Evolutionary conservation across 2,797 vertebrate species (phyloP), one percentile per base, ranked within the genome.

Genomic region (Phalloptychus januarius): DNA sequence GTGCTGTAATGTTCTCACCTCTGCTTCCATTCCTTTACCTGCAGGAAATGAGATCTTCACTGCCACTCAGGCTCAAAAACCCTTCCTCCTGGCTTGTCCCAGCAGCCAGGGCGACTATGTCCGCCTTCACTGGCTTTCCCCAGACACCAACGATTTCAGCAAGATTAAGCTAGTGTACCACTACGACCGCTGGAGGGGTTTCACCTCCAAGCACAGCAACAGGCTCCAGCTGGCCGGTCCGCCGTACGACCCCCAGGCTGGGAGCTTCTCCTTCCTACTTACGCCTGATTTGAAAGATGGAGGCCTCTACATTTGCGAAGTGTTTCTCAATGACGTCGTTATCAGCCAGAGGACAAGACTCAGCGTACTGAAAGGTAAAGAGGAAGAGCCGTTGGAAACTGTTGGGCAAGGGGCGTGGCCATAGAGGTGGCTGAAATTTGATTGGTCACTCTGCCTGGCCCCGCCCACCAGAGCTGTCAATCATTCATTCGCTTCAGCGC

Each of bases 311-410:
- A 8, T 52, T 45, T 96, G 96, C 31, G 75, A 95, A 0, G 95
- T 96, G 77, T 91, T 50, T 79, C 71, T 86, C 42, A 85, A 96
- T 69, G 87, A 96, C 69, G 70, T 54, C 0, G 12, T 48, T 42
- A 91, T 84, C 84, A 88, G 79, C 75, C 93, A 91, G 72, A 67
- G 31, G 54, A 95, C 92, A 28, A 18, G 0, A 7, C 83, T 96
- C 83, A 96, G 80, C 6, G 90, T 96, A 40, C 74, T 96, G 72
- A 91, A 94, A 85, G 95, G 96, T 96, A 95, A 6, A 28, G 4
- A 72, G 42, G 10, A 36, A 36, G 40, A 16, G 72, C 20, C 61
- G 69, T 48, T 48, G 46, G 18, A 52, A 25, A 52, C 23, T 10
- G 50, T 25, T 10, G 23, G 3, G 8, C 50, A 3, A 25, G 8